Evolutionary conservation across 2,888 invertebrate genomes (phyloP).

Genomic region (Polymixis lichenea): DNA sequence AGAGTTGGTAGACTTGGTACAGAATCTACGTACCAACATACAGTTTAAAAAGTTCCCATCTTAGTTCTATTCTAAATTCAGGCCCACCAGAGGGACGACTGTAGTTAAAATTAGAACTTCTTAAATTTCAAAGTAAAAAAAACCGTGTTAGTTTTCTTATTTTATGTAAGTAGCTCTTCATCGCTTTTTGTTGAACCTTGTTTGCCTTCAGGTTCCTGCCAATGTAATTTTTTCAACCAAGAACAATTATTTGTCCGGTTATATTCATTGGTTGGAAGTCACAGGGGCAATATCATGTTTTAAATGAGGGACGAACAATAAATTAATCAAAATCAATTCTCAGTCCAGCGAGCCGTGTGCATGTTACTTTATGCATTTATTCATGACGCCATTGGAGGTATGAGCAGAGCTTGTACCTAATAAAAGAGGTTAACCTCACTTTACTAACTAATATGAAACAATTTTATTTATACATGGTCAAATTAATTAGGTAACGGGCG

Average conservation of each 20-base stretch:
- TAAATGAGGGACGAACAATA: slow-evolving; percentile 53
- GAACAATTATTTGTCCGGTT: slow-evolving; percentile 29
- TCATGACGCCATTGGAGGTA: slow-evolving; percentile 39
- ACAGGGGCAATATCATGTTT: slow-evolving; percentile 21
- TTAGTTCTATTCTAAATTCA: slow-evolving; percentile 25
- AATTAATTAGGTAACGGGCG: too few relatives aligned
- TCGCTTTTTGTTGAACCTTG: slow-evolving; percentile 18
- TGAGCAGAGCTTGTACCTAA: slow-evolving; percentile 16
- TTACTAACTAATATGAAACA: neutral
- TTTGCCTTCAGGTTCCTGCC: neutral
- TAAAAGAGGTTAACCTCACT: slow-evolving; percentile 13
- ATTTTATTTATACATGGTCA: neutral
- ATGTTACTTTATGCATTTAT: slow-evolving; percentile 39
- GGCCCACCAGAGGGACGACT: neutral
- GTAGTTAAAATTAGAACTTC: slow-evolving; percentile 65
- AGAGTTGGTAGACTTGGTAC: neutral
- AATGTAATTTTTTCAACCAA: slow-evolving; percentile 21
- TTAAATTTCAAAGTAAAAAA: slow-evolving; percentile 58
- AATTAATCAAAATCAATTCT: slow-evolving; percentile 62
- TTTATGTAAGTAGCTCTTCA: slow-evolving; percentile 1
- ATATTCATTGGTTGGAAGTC: slow-evolving; percentile 30
- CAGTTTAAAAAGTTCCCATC: neutral
- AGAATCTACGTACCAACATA: neutral
- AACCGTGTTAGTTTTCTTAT: slow-evolving; percentile 23
- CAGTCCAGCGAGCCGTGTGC: slow-evolving; percentile 38